phyloP scores from a whole-genome alignment of 1,140 invertebrate genomes.

The Meteorus sp. region DNA sequence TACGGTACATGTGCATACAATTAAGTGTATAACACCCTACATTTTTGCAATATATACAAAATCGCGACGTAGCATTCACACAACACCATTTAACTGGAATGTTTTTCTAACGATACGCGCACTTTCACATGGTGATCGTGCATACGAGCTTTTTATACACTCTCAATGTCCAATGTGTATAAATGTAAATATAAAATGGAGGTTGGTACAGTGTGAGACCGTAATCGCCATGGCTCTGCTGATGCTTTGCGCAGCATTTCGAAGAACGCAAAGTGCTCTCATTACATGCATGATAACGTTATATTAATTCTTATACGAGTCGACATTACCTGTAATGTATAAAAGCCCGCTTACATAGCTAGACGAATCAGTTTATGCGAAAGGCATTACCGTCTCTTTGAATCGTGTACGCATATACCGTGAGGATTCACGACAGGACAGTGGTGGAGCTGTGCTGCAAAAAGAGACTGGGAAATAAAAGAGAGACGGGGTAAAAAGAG shows the following conservation, averaged over 20 bases:
- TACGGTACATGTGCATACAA: too few relatives aligned
- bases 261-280: constrained; percentile 26
- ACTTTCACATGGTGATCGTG: too few relatives aligned
- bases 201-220: neutral
- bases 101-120: too few relatives aligned
- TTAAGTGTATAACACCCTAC: too few relatives aligned
- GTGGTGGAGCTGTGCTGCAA: neutral
- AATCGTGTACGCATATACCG: neutral
- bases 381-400: constrained; percentile 11
- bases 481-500: neutral
- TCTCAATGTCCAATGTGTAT: too few relatives aligned
- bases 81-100: too few relatives aligned
- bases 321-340: constrained; percentile 14
- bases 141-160: too few relatives aligned
- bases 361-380: constrained; percentile 23
- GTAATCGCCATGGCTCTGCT: constrained; percentile 20
- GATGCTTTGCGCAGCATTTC: constrained; percentile 18
- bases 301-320: constrained; percentile 30
- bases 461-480: neutral
- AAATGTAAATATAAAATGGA: neutral
- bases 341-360: neutral
- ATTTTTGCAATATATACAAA: too few relatives aligned
- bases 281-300: constrained; percentile 28
- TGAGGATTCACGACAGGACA: neutral
- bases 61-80: too few relatives aligned